phyloP scores from a whole-genome alignment of 2,113 vertebrate species.

The Carettochelys insculpta region DNA sequence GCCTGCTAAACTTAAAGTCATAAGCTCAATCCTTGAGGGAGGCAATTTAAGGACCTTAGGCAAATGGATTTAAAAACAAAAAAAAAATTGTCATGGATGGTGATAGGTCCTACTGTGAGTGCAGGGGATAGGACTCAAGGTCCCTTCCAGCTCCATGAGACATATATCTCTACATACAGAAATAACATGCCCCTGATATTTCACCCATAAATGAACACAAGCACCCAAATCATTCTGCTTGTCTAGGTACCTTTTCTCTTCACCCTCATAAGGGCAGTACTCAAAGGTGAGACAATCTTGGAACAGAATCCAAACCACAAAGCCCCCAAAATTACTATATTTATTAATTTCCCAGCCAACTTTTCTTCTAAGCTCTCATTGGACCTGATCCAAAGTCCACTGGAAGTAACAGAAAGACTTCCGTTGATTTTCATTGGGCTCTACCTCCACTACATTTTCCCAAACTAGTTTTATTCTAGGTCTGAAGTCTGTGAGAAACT shows the following conservation, averaged over 20 bases:
- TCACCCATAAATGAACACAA: background rate
- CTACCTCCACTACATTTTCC: background rate
- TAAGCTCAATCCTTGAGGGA: too few species aligned
- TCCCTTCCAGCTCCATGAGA: too few species aligned
- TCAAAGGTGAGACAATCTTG: conserved; percentile 9
- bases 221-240: background rate
- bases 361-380: background rate
- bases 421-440: background rate
- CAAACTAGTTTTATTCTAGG: background rate
- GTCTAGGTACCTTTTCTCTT: background rate
- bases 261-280: background rate
- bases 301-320: conserved; percentile 15
- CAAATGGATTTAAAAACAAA: too few species aligned
- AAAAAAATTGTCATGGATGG: too few species aligned
- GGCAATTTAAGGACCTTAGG: too few species aligned
- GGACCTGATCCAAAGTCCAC: conserved; percentile 25
- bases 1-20: too few species aligned
- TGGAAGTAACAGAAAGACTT: background rate
- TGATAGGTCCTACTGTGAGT: too few species aligned
- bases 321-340: background rate
- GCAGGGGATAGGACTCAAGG: too few species aligned
- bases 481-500: conserved; percentile 5
- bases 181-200: too few species aligned
- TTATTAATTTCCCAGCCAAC: background rate
- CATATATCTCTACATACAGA: too few species aligned